Base-by-base conservation (phyloP, 2,113 vertebrate species). In the Etia nguti region DNA sequence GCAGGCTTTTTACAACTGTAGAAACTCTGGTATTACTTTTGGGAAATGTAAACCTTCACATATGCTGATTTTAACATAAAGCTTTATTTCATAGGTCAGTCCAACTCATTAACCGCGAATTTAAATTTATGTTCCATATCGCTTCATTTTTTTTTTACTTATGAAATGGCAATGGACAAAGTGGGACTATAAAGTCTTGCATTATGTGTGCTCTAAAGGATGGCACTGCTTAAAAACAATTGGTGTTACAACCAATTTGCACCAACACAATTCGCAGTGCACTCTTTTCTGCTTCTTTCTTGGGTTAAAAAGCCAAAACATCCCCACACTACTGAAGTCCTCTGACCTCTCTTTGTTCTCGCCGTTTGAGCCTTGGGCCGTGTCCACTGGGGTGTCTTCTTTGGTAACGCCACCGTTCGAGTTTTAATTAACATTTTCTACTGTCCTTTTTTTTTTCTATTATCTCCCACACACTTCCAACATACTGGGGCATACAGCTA, bases 281-380 rank as follows among this genome's bases (percentile, higher is more conserved):
- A 59, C 24, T 5, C 8, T 59, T 29, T 29, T 29, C 24, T 29
- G 15, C 57, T 60, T 0, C 57, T 60, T 60, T 60, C 15, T 60
- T 15, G 0, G 15, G 26, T 60, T 31, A 6, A 60, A 60, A 16
- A 18, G 57, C 26, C 57, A 31, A 31, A 60, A 60, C 57, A 60
- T 18, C 15, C 26, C 57, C 26, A 60, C 26, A 60, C 12, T 15
- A 5, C 43, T 46, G 26, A 9, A 60, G 56, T 59, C 26, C 26
- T 59, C 56, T 1, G 55, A 13, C 55, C 22, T 26, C 11, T 24
- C 34, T 65, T 38, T 65, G 34, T 65, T 38, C 20, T 38, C 20
- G 0, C 11, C 1, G 4, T 43, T 70, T 70, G 62, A 70, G n/a
- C 12, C 11, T 68, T 41, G n/a, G 65, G 36, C 3, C 5, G 0